Evolutionary conservation across 2,113 vertebrate genomes (phyloP).

Genomic region (Zingel zingel): DNA sequence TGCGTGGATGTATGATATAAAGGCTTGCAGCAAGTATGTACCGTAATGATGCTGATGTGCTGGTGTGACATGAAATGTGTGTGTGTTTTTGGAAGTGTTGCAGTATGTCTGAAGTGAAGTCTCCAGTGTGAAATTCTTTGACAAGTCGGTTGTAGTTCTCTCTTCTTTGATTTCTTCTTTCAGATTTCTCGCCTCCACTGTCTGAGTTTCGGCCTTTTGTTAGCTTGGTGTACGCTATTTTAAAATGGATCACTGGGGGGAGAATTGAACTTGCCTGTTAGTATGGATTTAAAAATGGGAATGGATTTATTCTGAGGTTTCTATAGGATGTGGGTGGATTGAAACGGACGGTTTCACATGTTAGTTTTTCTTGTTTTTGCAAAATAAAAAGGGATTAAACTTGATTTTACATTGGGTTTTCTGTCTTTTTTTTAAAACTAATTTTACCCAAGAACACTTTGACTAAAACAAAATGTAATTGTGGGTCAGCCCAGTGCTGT

Average conservation of each 20-base stretch:
- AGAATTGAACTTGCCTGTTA: neutral
- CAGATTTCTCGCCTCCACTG: neutral
- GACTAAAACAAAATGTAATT: too few species aligned
- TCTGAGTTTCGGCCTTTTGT: neutral
- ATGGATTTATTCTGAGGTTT: conserved; percentile 14
- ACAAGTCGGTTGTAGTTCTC: neutral
- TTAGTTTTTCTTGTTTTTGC: conserved; percentile 38
- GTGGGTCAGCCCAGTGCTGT: too few species aligned
- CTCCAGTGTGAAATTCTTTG: conserved; percentile 26
- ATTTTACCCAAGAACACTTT: neutral
- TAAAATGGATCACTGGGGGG: conserved; percentile 6
- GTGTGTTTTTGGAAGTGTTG: conserved; percentile 11
- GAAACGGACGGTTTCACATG: conserved; percentile 51
- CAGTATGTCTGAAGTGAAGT: conserved; percentile 29
- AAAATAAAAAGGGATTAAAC: conserved; percentile 69
- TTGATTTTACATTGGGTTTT: neutral
- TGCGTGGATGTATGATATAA: conserved; percentile 26
- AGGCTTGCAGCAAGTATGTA: conserved; percentile 26
- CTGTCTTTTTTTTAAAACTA: neutral
- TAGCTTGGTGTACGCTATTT: neutral
- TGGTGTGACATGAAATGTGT: conserved; percentile 14
- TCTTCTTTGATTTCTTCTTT: neutral
- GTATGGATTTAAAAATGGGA: conserved; percentile 21
- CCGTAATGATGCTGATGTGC: neutral
- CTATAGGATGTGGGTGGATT: neutral